Conservation (phyloP, 1,140 invertebrate species). For the Monochamus saltuarius region DNA sequence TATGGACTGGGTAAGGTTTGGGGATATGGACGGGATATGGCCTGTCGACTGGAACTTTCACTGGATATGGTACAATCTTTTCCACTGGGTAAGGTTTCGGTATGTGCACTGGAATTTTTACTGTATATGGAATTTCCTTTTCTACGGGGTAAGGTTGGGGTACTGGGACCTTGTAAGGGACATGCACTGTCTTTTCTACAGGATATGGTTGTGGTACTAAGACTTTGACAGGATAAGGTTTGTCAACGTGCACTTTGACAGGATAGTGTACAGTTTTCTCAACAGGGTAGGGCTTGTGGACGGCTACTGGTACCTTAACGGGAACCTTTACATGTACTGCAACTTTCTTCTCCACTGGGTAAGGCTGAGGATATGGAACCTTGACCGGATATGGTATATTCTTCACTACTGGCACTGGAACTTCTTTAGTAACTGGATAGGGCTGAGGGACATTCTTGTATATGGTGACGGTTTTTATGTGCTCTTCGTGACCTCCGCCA, state of each 20-base stretch:
- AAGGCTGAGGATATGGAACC: constrained; percentile 59
- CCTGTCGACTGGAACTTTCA: constrained; percentile 62
- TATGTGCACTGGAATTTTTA: constrained; percentile 61
- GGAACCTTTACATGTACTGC: constrained; percentile 66
- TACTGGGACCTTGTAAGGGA: constrained; percentile 63
- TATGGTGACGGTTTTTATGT: constrained; percentile 72
- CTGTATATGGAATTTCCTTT: constrained; percentile 62
- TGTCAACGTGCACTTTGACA: constrained; percentile 69
- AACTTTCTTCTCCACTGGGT: constrained; percentile 71
- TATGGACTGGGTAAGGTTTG: constrained; percentile 49
- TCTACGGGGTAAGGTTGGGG: constrained; percentile 66
- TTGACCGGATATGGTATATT: constrained; percentile 64
- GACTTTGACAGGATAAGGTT: constrained; percentile 65
- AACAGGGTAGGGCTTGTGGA: constrained; percentile 68
- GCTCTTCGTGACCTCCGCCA: constrained; percentile 51
- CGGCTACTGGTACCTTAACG: constrained; percentile 61
- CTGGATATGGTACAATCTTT: constrained; percentile 61
- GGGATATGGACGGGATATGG: constrained; percentile 60
- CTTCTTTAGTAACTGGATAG: constrained; percentile 48
- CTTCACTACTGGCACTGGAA: constrained; percentile 57
- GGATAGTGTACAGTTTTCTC: constrained; percentile 71
- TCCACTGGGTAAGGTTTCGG: constrained; percentile 62
- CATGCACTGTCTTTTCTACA: constrained; percentile 65
- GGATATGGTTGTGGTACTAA: constrained; percentile 67
- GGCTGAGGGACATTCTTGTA: constrained; percentile 65